These are phyloP conservation scores for Pseudotriccus pelzelni DNA, from an alignment of 2,797 vertebrate species.

Conservation along the genomic window DNA sequence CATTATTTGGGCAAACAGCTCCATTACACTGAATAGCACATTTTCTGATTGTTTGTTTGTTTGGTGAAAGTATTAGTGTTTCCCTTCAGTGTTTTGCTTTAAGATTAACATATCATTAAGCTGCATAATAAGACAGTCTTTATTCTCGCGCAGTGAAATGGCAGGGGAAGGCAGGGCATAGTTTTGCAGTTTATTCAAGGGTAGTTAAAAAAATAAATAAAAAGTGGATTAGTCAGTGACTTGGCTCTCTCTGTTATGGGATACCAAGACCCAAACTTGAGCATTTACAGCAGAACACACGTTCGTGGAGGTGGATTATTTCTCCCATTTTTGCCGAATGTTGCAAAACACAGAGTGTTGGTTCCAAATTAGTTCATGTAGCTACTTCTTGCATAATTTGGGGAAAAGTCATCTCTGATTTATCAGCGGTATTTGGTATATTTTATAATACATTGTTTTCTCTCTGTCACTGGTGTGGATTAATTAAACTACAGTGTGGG, in stretches of 20 bases:
- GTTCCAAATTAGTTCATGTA: not conserved
- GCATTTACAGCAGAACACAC: not conserved
- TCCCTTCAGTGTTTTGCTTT: not conserved
- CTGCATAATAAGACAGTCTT: not conserved
- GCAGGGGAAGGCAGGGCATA: not conserved
- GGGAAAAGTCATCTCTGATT: not conserved
- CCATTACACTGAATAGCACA: not conserved
- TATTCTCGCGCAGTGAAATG: not conserved
- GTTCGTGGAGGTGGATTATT: not conserved
- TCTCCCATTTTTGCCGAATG: not conserved
- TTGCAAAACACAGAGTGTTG: not conserved
- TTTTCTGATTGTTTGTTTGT: slow-evolving; percentile 13
- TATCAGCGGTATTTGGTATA: fast-evolving
- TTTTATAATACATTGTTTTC: not conserved
- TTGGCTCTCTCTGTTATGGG: fast-evolving
- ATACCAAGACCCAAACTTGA: not conserved
- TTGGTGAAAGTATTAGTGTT: not conserved
- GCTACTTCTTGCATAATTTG: not conserved
- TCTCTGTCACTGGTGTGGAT: not conserved
- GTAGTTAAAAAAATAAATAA: not conserved
- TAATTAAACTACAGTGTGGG: not conserved
- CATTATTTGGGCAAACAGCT: not conserved
- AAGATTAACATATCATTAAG: slow-evolving; percentile 35
- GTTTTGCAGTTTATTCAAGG: not conserved
- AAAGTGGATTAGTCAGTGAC: not conserved